Conservation (phyloP, 2,888 invertebrate genomes). For the Acleris holmiana region DNA sequence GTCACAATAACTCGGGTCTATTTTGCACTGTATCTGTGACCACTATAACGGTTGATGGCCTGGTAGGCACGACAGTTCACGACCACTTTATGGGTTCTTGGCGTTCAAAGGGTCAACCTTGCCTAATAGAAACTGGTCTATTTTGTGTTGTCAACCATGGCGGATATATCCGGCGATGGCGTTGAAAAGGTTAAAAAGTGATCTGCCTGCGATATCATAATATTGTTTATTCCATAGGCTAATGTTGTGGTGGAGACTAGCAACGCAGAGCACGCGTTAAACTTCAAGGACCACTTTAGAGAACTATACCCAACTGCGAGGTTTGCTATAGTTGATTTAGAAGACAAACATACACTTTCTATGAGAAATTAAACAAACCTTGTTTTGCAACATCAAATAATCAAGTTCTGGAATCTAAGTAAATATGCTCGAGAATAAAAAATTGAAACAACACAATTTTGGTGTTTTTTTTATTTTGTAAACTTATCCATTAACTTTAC, state of each 20-base stretch:
- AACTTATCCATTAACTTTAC: slow-evolving; percentile 82
- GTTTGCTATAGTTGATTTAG: slow-evolving; percentile 62
- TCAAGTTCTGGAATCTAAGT: too few species aligned
- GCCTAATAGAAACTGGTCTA: too few species aligned
- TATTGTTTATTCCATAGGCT: slow-evolving; percentile 55
- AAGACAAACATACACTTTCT: slow-evolving; percentile 60
- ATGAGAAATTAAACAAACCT: not conserved
- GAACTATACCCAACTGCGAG: slow-evolving; percentile 65
- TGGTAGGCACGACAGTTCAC: too few species aligned
- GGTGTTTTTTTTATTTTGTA: slow-evolving; percentile 70
- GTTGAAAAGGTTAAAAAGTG: too few species aligned
- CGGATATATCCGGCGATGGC: too few species aligned
- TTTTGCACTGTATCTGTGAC: too few species aligned
- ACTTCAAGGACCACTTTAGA: slow-evolving; percentile 64
- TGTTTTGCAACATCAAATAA: slow-evolving; percentile 24
- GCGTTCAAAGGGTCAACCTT: too few species aligned
- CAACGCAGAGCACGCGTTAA: slow-evolving; percentile 66
- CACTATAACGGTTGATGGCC: too few species aligned
- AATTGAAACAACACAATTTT: slow-evolving; percentile 42
- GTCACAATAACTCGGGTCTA: too few species aligned
- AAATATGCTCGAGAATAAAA: slow-evolving; percentile 9
- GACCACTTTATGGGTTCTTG: too few species aligned
- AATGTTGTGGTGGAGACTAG: slow-evolving; percentile 75
- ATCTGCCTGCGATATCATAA: not conserved
- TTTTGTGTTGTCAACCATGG: too few species aligned